Conservation (phyloP, 2,888 invertebrate species). For the Pseudococcus viburni region DNA sequence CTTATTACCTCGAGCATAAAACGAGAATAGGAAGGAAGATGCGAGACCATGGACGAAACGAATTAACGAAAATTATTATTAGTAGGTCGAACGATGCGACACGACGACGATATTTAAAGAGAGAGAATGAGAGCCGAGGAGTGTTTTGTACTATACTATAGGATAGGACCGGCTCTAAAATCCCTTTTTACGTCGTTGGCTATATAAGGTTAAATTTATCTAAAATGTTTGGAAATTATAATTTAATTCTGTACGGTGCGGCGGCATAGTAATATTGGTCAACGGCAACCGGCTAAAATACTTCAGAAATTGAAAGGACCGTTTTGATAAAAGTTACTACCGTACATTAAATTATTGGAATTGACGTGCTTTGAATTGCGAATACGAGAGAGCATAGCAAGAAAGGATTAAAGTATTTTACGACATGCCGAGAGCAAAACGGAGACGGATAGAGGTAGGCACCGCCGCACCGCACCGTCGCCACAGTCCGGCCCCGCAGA, state of each 20-base stretch:
- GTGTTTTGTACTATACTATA: too few relatives aligned
- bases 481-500: not conserved
- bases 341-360: slow-evolving; percentile 27
- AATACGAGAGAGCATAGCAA: not conserved
- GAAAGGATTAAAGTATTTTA: slow-evolving; percentile 35
- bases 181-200: too few relatives aligned
- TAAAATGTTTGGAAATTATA: slow-evolving; percentile 35
- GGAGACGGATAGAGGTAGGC: not conserved
- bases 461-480: not conserved
- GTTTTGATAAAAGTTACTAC: slow-evolving; percentile 19
- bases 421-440: not conserved
- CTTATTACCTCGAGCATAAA: too few relatives aligned
- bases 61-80: too few relatives aligned
- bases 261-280: slow-evolving; percentile 8
- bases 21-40: too few relatives aligned
- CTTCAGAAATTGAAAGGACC: slow-evolving; percentile 14
- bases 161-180: too few relatives aligned
- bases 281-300: slow-evolving; percentile 17
- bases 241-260: slow-evolving; percentile 10
- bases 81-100: too few relatives aligned
- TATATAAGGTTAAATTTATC: not conserved
- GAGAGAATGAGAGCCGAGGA: too few relatives aligned
- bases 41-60: too few relatives aligned
- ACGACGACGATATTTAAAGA: too few relatives aligned
- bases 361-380: slow-evolving; percentile 35